Conservation (phyloP, 2,113 vertebrate species). For the Aspidoscelis tigris region DNA sequence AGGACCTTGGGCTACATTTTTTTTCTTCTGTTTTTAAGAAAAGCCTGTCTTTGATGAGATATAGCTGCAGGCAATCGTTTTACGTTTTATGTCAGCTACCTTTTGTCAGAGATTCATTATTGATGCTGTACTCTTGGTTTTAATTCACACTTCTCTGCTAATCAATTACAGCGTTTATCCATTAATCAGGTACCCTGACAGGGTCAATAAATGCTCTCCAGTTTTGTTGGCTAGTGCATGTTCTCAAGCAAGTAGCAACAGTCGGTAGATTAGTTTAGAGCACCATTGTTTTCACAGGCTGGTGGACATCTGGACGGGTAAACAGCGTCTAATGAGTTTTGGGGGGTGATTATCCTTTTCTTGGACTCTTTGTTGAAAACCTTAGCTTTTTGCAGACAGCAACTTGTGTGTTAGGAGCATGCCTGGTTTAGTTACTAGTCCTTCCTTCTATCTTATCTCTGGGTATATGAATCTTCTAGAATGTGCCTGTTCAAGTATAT, state of each 20-base stretch:
- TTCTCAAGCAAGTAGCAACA: conserved; percentile 80
- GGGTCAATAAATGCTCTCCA: conserved; percentile 88
- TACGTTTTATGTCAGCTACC: conserved; percentile 90
- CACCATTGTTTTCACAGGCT: conserved; percentile 65
- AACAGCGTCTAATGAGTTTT: conserved; percentile 68
- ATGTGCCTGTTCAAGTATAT: conserved; percentile 20
- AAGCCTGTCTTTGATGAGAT: conserved; percentile 90
- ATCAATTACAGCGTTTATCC: conserved; percentile 97
- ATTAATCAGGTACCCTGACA: conserved; percentile 94
- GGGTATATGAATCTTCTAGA: conserved; percentile 31
- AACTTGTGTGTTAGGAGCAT: conserved; percentile 48
- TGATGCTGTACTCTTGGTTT: conserved; percentile 90
- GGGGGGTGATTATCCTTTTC: conserved; percentile 37
- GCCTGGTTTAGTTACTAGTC: conserved; percentile 37
- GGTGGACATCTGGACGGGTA: conserved; percentile 60
- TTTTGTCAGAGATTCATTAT: conserved; percentile 88
- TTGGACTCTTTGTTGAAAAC: conserved; percentile 60
- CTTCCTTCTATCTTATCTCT: conserved; percentile 4
- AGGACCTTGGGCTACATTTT: conserved; percentile 67
- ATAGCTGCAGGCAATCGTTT: conserved; percentile 90
- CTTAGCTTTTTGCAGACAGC: conserved; percentile 64
- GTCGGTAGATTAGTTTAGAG: conserved; percentile 70
- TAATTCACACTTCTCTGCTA: conserved; percentile 94
- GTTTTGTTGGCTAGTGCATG: conserved; percentile 78
- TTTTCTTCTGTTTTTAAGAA: conserved; percentile 73